phyloP scores from a whole-genome alignment of 64 coral and sea anemone genomes.

The Pachyseris speciosa region DNA sequence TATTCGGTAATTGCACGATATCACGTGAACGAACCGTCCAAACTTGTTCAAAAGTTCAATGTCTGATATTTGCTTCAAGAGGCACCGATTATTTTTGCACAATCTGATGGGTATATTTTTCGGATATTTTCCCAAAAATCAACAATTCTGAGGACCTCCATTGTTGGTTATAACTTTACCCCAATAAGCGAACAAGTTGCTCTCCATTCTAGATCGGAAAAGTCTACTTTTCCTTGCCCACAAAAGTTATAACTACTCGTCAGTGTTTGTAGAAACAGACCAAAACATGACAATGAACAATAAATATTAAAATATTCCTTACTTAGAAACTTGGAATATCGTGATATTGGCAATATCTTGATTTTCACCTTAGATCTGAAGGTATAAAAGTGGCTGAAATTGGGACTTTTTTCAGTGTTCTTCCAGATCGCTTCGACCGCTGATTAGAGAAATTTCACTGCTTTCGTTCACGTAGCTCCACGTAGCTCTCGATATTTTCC shows the following conservation, averaged over 20 bases:
- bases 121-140: background rate
- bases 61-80: background rate
- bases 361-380: background rate
- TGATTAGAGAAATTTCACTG: too few relatives aligned
- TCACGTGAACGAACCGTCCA: background rate
- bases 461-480: background rate
- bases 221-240: background rate
- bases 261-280: conserved; percentile 1
- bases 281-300: background rate
- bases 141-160: background rate
- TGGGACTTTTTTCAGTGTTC: background rate
- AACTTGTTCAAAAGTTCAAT: background rate
- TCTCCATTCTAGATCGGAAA: background rate
- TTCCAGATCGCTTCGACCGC: background rate
- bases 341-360: background rate
- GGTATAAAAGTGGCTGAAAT: background rate
- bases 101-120: background rate
- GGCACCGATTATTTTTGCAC: background rate
- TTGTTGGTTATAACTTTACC: background rate
- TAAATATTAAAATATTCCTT: conserved; percentile 4
- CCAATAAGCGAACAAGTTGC: too few relatives aligned
- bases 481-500: background rate
- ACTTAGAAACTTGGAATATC: background rate
- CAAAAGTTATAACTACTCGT: background rate
- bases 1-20: background rate